Percentiles rank a stretch among this genome's conserved stretches.
Conservation (phyloP, 2,113 vertebrate genomes). For the Lucifuga dentata region DNA sequence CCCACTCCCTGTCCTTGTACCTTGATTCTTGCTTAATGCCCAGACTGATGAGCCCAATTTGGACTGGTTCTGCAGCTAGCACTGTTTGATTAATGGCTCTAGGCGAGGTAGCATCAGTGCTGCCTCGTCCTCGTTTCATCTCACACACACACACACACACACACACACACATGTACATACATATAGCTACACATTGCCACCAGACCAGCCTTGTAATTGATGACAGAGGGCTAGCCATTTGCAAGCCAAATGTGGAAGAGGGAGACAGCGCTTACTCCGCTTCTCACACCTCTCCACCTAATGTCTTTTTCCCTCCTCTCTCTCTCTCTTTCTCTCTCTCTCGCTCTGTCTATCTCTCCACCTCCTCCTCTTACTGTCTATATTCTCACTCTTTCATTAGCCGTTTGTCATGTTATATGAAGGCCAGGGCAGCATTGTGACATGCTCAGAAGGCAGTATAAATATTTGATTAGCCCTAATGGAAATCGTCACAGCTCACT, state of each 20-base stretch:
- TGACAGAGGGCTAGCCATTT: constrained; percentile 89
- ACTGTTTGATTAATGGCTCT: constrained; percentile 91
- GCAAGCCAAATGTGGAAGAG: constrained; percentile 92
- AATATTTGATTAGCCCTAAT: constrained; percentile 99
- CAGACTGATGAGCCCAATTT: constrained; percentile 93
- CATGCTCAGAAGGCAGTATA: constrained; percentile 95
- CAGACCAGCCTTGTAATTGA: constrained; percentile 89
- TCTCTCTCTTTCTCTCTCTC: constrained; percentile 29
- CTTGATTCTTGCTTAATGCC: constrained; percentile 83
- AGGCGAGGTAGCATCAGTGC: constrained; percentile 86
- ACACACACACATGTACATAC: constrained; percentile 15
- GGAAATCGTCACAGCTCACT: constrained; percentile 98
- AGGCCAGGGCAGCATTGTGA: constrained; percentile 84
- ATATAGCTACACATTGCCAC: constrained; percentile 79
- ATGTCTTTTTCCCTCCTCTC: constrained; percentile 58
- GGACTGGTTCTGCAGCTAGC: constrained; percentile 85
- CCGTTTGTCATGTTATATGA: constrained; percentile 96
- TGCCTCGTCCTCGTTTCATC: constrained; percentile 86
- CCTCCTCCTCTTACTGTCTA: constrained; percentile 71
- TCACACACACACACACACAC: constrained; percentile 26
- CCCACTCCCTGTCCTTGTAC: constrained; percentile 60
- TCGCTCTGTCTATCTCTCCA: constrained; percentile 30
- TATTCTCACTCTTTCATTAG: constrained; percentile 81
- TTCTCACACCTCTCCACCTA: constrained; percentile 73
- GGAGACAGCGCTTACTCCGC: constrained; percentile 77